phyloP scores from a whole-genome alignment of 1,140 invertebrate species.

The Platyura marginata region DNA sequence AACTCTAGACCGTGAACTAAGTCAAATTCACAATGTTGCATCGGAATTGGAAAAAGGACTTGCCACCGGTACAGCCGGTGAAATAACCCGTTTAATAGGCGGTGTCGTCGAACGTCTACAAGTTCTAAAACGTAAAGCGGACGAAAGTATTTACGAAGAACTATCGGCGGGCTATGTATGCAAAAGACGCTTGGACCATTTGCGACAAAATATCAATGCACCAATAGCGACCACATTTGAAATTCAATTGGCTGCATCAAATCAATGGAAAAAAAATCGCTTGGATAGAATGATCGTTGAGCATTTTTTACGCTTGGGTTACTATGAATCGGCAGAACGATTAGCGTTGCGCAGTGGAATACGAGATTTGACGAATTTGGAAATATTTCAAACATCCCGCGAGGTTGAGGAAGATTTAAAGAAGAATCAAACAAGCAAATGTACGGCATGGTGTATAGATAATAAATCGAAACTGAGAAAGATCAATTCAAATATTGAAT shows the following conservation, averaged over 20 bases:
- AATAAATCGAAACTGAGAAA: conserved; percentile 92
- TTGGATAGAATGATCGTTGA: conserved; percentile 91
- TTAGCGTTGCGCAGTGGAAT: conserved; percentile 68
- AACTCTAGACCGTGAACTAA: conserved; percentile 78
- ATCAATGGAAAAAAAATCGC: conserved; percentile 65
- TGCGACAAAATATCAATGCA: conserved; percentile 47
- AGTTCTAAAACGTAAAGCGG: conserved; percentile 83
- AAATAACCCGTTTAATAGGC: conserved; percentile 64
- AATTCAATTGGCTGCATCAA: conserved; percentile 33
- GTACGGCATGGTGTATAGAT: conserved; percentile 92
- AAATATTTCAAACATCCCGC: conserved; percentile 75
- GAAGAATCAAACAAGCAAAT: conserved; percentile 67
- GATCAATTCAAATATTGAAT: conserved; percentile 76
- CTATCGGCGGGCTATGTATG: conserved; percentile 58
- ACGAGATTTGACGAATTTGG: conserved; percentile 82
- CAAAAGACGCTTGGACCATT: conserved; percentile 73
- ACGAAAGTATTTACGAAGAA: conserved; percentile 83
- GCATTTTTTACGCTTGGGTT: conserved; percentile 88
- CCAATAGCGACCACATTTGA: conserved; percentile 13
- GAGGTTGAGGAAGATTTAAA: conserved; percentile 69
- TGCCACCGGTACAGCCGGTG: conserved; percentile 23
- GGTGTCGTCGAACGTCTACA: conserved; percentile 80
- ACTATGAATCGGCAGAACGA: conserved; percentile 80
- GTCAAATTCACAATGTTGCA: conserved; percentile 62
- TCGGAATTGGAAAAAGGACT: conserved; percentile 66